These are phyloP conservation scores for Acanthosepion pharaonis DNA, from an alignment of 2,888 invertebrate species.

Conservation along the genomic window DNA sequence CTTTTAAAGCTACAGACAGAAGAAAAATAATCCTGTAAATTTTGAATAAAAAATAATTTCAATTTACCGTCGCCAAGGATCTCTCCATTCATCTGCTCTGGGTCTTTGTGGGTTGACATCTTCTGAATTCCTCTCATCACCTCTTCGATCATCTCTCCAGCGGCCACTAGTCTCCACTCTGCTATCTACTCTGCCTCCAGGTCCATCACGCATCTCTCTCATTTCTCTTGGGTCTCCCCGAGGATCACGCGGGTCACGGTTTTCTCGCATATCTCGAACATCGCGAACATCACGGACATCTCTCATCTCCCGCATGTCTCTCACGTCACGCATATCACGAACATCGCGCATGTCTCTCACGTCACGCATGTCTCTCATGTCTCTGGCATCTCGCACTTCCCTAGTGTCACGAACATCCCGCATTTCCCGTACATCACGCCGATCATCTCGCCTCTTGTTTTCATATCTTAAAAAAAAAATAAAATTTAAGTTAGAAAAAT, in stretches of 20 bases:
- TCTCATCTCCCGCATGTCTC: slow-evolving; percentile 35
- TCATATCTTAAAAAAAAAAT: neutral
- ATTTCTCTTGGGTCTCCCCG: slow-evolving; percentile 39
- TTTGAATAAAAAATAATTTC: neutral
- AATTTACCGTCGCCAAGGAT: slow-evolving; percentile 85
- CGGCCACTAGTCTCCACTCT: slow-evolving; percentile 43
- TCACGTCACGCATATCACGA: neutral
- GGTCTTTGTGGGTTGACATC: slow-evolving; percentile 42
- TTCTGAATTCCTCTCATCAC: slow-evolving; percentile 47
- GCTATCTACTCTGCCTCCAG: neutral
- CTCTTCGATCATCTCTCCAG: slow-evolving; percentile 50
- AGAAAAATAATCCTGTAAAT: neutral
- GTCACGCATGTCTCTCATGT: neutral
- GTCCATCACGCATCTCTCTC: neutral
- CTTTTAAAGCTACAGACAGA: no score
- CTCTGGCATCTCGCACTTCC: neutral
- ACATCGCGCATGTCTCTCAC: neutral
- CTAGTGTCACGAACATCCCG: slow-evolving; percentile 33
- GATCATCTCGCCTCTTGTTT: slow-evolving; percentile 46
- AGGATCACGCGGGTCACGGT: slow-evolving; percentile 35
- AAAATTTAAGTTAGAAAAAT: neutral
- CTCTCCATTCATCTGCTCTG: slow-evolving; percentile 88
- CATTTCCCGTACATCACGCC: slow-evolving; percentile 46
- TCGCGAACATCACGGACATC: slow-evolving; percentile 45
- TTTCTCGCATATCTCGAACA: neutral